These are phyloP conservation scores for Montipora capitata DNA, from an alignment of 92 coral and sea anemone genomes.

Conservation along the genomic window DNA sequence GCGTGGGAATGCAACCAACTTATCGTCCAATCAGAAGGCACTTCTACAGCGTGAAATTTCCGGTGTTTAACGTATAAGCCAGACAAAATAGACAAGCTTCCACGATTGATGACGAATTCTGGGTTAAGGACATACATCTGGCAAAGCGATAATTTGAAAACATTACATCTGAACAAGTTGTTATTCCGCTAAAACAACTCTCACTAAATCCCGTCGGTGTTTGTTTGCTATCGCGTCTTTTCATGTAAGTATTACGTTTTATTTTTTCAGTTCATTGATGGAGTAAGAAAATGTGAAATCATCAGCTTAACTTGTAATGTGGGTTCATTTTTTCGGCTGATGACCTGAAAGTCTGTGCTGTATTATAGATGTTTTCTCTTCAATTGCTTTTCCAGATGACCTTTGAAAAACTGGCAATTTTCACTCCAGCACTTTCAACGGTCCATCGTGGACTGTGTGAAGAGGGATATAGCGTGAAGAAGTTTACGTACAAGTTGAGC, in stretches of 20 bases:
- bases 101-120: slow-evolving; percentile 43
- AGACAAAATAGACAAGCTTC: slow-evolving; percentile 49
- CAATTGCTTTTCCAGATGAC: slow-evolving; percentile 49
- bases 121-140: slow-evolving; percentile 28
- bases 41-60: slow-evolving; percentile 46
- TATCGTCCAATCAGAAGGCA: slow-evolving; percentile 46
- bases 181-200: slow-evolving; percentile 72
- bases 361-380: background rate
- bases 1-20: slow-evolving; percentile 36
- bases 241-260: slow-evolving; percentile 28
- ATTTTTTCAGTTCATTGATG: slow-evolving; percentile 33
- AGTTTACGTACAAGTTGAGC: too few species aligned
- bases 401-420: background rate
- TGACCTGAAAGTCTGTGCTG: slow-evolving; percentile 30
- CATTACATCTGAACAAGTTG: slow-evolving; percentile 64
- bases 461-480: too few species aligned
- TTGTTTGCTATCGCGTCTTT: slow-evolving; percentile 8
- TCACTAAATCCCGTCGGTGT: slow-evolving; percentile 34
- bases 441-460: background rate
- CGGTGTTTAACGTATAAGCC: slow-evolving; percentile 63
- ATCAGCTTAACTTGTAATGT: slow-evolving; percentile 1
- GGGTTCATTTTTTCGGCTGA: slow-evolving; percentile 19
- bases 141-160: slow-evolving; percentile 84
- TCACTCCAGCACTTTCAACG: background rate
- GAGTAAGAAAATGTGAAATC: slow-evolving; percentile 4